Conservation (phyloP, 2,888 invertebrate species). For the Caenorhabditis sp. region DNA sequence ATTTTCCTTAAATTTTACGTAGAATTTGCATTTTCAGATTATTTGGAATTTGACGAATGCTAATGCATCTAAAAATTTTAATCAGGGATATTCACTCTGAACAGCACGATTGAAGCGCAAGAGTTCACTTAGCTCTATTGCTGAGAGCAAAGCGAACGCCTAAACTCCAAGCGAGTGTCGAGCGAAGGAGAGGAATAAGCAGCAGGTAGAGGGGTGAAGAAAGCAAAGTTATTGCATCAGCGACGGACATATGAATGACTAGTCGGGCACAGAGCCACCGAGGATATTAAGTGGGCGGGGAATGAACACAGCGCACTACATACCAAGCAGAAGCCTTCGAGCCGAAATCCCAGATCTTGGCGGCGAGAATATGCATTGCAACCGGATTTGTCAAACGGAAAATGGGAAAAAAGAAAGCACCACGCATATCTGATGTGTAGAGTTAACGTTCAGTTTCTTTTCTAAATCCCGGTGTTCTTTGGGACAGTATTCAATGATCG, state of each 20-base stretch:
- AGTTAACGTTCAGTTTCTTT: background rate
- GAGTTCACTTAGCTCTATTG: conserved; percentile 43
- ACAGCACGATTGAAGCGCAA: conserved; percentile 29
- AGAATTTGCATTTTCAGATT: too few relatives aligned
- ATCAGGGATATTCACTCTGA: too few relatives aligned
- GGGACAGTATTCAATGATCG: background rate
- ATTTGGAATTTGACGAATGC: too few relatives aligned
- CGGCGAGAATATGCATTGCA: conserved; percentile 9
- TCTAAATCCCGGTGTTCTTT: background rate
- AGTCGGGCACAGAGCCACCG: background rate
- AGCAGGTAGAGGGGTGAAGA: background rate
- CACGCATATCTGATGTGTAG: conserved; percentile 4
- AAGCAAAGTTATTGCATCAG: conserved; percentile 10
- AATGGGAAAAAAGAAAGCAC: background rate
- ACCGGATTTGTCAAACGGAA: conserved; percentile 9
- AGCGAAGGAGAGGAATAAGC: background rate
- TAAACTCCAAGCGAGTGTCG: conserved; percentile 12
- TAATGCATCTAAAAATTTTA: too few relatives aligned
- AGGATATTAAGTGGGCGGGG: conserved; percentile 29
- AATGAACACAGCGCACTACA: conserved; percentile 4
- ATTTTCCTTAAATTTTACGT: too few relatives aligned
- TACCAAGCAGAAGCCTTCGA: conserved; percentile 22
- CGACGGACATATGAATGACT: conserved; percentile 24
- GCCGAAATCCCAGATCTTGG: conserved; percentile 23
- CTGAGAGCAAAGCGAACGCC: conserved; percentile 27